Percentiles rank a stretch among this genome's conserved stretches.
Conservation (phyloP, 1,140 invertebrate genomes). For the Orius insidiosus region DNA sequence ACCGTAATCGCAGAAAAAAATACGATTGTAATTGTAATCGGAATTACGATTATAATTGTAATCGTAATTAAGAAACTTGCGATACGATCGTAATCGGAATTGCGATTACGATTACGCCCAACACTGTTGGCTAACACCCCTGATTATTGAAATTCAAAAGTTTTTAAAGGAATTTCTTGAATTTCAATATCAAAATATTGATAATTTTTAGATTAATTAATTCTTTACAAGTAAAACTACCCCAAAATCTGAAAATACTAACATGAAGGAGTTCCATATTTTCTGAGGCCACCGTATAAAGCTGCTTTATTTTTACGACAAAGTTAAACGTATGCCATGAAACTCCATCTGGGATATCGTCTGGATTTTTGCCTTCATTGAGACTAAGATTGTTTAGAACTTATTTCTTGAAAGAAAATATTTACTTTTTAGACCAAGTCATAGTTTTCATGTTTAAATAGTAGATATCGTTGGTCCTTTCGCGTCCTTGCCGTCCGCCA, state of each 20-base stretch:
- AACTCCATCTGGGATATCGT: constrained; percentile 23
- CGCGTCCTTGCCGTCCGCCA: constrained; percentile 27
- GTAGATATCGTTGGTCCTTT: constrained; percentile 30
- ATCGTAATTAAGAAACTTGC: too few relatives aligned
- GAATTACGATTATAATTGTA: too few relatives aligned
- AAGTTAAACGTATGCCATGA: constrained; percentile 30
- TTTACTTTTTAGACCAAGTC: constrained; percentile 29
- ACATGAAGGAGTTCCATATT: background rate
- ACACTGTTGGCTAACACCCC: too few relatives aligned
- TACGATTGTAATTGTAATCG: too few relatives aligned
- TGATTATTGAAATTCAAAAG: too few relatives aligned
- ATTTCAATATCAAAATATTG: too few relatives aligned
- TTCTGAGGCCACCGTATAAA: constrained; percentile 29
- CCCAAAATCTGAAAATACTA: background rate
- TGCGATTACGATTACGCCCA: too few relatives aligned
- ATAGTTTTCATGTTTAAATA: constrained; percentile 27
- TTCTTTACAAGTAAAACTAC: background rate
- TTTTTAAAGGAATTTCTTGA: too few relatives aligned
- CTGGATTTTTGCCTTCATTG: constrained; percentile 7
- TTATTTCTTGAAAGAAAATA: constrained; percentile 1
- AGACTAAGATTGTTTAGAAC: constrained; percentile 15
- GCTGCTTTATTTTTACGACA: constrained; percentile 22
- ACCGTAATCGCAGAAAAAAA: too few relatives aligned
- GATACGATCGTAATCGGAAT: too few relatives aligned
- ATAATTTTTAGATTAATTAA: too few relatives aligned